These are phyloP conservation scores for Pegoplata infirma DNA, from an alignment of 2,888 invertebrate species.

Conservation along the genomic window DNA sequence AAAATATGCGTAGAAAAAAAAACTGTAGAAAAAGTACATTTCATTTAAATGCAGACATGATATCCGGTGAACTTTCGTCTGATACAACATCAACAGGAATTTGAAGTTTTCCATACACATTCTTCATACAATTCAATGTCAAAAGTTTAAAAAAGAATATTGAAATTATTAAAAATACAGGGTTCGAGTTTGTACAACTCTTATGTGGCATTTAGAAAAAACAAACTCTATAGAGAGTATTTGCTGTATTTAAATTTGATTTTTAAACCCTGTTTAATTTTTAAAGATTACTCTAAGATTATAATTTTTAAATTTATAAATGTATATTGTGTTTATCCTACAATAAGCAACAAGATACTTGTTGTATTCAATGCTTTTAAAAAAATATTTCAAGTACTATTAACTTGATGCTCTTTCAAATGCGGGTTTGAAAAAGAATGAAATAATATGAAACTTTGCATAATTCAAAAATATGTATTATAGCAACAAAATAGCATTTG, in stretches of 20 bases:
- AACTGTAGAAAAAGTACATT: conserved; percentile 25
- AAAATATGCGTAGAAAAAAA: conserved; percentile 41
- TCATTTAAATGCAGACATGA: conserved; percentile 48
- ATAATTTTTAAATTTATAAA: conserved; percentile 30
- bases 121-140: conserved; percentile 47
- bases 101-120: neutral
- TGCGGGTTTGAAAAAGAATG: conserved; percentile 48
- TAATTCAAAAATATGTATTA: conserved; percentile 56
- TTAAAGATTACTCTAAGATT: conserved; percentile 39
- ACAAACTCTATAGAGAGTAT: no score
- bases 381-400: conserved; percentile 56
- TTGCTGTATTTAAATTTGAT: neutral
- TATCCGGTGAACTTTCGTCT: conserved; percentile 59
- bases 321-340: conserved; percentile 12
- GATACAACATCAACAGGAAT: conserved; percentile 28
- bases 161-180: conserved; percentile 42
- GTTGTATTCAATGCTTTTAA: conserved; percentile 45
- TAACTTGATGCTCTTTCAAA: conserved; percentile 63
- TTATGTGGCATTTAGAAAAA: no score
- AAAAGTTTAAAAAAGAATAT: conserved; percentile 41
- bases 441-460: conserved; percentile 60
- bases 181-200: no score
- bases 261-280: conserved; percentile 26
- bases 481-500: conserved; percentile 30
- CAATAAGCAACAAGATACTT: conserved; percentile 57